Evolutionary conservation across 1,140 invertebrate genomes (phyloP).

Genomic region (Meteorus sp.): DNA sequence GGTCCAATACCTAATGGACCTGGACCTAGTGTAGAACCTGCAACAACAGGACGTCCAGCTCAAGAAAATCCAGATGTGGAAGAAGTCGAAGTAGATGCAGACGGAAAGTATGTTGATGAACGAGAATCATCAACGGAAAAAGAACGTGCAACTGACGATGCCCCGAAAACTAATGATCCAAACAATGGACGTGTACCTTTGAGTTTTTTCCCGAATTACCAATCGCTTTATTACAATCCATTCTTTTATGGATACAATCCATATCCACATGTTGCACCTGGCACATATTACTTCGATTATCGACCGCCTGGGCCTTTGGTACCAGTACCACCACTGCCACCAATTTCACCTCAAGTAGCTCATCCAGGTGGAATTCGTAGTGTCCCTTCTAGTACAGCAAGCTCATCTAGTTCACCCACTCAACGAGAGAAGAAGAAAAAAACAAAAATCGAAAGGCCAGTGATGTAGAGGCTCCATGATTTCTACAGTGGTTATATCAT

Average conservation of each 20-base stretch:
- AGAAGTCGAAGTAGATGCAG: neutral
- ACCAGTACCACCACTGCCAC: constrained; percentile 34
- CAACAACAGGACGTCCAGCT: neutral
- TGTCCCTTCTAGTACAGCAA: neutral
- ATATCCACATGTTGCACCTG: constrained; percentile 40
- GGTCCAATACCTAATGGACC: too few relatives aligned
- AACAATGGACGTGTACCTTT: constrained; percentile 37
- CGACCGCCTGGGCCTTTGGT: constrained; percentile 35
- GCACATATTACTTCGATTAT: constrained; percentile 42
- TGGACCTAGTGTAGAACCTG: too few relatives aligned
- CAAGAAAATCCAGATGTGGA: constrained; percentile 7
- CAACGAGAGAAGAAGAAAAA: constrained; percentile 26
- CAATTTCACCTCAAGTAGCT: constrained; percentile 9
- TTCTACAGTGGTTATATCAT: too few relatives aligned
- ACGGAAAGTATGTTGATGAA: neutral
- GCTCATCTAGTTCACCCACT: constrained; percentile 30
- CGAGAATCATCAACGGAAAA: neutral
- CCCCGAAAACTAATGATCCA: constrained; percentile 17
- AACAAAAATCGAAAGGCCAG: constrained; percentile 37
- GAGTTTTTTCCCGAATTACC: constrained; percentile 52
- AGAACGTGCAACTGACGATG: neutral
- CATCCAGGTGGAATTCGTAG: neutral
- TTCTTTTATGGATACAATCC: constrained; percentile 49
- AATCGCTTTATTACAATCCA: constrained; percentile 49
- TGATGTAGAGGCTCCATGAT: too few relatives aligned